phyloP scores from a whole-genome alignment of 2,888 invertebrate species.

The Heliothis peltigera region DNA sequence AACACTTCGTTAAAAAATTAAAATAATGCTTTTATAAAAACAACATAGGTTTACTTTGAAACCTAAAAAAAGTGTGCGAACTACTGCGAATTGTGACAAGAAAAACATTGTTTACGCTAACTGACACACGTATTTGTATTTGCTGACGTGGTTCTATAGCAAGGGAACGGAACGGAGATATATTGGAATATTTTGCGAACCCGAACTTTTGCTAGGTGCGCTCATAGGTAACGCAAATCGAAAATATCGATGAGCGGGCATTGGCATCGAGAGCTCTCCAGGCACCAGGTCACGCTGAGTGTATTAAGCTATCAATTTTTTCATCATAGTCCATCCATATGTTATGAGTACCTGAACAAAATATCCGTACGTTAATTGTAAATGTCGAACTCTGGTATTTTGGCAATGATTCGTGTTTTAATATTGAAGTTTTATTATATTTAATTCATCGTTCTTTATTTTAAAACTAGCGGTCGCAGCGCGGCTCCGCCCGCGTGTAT shows the following conservation, averaged over 20 bases:
- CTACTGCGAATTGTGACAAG: constrained; percentile 4
- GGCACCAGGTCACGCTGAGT: constrained; percentile 13
- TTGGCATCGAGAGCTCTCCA: constrained; percentile 24
- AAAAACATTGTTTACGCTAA: not conserved
- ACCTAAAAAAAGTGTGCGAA: not conserved
- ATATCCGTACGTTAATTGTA: not conserved
- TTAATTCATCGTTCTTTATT: not conserved
- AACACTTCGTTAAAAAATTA: no score
- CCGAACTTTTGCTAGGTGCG: constrained; percentile 16
- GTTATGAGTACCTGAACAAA: not conserved
- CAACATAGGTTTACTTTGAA: not conserved
- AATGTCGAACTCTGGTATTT: not conserved
- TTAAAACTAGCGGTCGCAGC: no score
- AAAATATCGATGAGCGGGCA: constrained; percentile 34
- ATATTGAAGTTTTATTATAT: not conserved
- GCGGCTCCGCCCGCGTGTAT: no score
- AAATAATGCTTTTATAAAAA: no score
- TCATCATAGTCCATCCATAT: not conserved
- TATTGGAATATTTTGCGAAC: constrained; percentile 33
- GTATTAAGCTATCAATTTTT: constrained; percentile 24
- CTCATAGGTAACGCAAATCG: constrained; percentile 35
- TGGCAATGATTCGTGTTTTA: not conserved
- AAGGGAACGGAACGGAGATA: not conserved
- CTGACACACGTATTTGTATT: constrained; percentile 3
- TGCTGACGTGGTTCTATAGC: not conserved